phyloP scores from a whole-genome alignment of 2,888 invertebrate species.

The Aphrophora alni region DNA sequence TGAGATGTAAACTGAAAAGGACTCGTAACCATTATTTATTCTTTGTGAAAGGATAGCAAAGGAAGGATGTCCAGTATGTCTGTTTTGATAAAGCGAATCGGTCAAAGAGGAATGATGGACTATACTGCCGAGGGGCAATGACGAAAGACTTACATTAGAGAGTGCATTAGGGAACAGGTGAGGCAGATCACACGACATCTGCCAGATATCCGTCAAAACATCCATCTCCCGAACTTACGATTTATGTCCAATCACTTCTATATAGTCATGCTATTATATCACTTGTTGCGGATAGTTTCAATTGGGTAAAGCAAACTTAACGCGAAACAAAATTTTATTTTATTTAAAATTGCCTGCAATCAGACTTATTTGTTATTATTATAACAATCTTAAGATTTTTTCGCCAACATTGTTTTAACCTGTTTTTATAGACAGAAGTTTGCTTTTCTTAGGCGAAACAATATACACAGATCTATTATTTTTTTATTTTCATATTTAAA shows the following conservation, averaged over 20 bases:
- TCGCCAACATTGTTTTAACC: no score
- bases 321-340: not conserved
- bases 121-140: not conserved
- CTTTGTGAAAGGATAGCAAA: not conserved
- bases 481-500: no score
- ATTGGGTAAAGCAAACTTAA: not conserved
- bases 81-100: not conserved
- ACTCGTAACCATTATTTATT: conserved; percentile 6
- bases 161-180: conserved; percentile 37
- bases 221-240: conserved; percentile 20
- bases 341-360: not conserved
- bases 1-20: no score
- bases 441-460: no score
- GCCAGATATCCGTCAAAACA: conserved; percentile 26
- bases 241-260: not conserved
- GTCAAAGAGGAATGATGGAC: not conserved
- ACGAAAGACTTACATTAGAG: conserved; percentile 34
- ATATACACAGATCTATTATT: no score
- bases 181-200: conserved; percentile 25
- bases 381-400: no score
- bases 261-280: not conserved
- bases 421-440: no score
- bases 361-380: no score
- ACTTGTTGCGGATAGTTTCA: no score
- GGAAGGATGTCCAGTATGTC: not conserved